phyloP scores from a whole-genome alignment of 2,797 vertebrate genomes.

The Apogon talboti region DNA sequence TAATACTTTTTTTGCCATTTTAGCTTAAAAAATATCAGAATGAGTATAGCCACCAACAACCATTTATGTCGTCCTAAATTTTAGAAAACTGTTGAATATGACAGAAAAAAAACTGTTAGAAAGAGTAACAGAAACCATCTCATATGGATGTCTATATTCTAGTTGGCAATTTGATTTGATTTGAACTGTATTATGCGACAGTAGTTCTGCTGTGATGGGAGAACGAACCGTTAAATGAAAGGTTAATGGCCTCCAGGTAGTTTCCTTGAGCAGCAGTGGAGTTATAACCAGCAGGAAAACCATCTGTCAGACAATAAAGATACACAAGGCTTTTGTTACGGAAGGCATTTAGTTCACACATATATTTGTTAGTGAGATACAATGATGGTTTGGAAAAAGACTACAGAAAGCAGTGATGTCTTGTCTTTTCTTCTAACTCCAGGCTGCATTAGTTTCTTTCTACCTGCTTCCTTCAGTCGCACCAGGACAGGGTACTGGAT shows the following conservation, averaged over 20 bases:
- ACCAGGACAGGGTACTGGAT: slow-evolving; percentile 97
- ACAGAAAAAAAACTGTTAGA: no score
- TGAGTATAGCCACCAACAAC: no score
- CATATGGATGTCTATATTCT: no score
- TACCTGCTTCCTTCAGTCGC: slow-evolving; percentile 94
- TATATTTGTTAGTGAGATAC: neutral
- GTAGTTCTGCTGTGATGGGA: neutral
- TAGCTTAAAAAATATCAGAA: no score
- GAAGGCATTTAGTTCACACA: neutral
- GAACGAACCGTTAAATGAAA: slow-evolving; percentile 94
- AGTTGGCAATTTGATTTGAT: no score
- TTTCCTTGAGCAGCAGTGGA: slow-evolving; percentile 96
- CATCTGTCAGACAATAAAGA: slow-evolving; percentile 81
- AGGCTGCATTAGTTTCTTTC: neutral
- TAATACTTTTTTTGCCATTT: no score
- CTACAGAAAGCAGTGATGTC: no score
- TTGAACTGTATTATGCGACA: no score
- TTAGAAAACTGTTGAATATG: no score
- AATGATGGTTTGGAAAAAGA: neutral
- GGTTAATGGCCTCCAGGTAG: slow-evolving; percentile 97
- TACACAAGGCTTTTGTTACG: slow-evolving; percentile 5
- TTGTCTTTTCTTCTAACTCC: no score
- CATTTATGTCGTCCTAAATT: no score
- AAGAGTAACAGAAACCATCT: no score
- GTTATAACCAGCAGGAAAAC: slow-evolving; percentile 91